A percentile compares a stretch with the other conserved stretches of the same genome.
Conservation (phyloP, 2,113 vertebrate species). For the Rhynchopsitta pachyrhyncha region DNA sequence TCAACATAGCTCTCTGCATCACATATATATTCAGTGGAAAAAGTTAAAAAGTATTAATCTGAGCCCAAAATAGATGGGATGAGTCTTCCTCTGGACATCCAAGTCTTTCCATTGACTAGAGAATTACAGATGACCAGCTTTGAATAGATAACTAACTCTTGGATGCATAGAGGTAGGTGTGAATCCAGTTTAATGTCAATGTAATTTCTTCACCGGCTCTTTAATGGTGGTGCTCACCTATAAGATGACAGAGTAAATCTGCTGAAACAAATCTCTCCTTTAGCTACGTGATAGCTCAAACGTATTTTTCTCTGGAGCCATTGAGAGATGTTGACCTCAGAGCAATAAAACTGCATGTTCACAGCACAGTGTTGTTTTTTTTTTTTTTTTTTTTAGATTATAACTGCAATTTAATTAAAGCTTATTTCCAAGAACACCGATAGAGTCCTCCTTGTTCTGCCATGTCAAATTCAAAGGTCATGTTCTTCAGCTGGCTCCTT, state of each 20-base stretch:
- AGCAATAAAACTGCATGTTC: slow-evolving; percentile 21
- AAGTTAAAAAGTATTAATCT: background rate
- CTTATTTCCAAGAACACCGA: slow-evolving; percentile 11
- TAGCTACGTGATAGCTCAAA: slow-evolving; percentile 17
- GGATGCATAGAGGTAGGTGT: rapidly evolving
- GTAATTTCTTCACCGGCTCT: background rate
- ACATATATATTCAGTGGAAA: background rate
- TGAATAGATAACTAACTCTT: background rate
- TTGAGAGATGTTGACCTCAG: background rate
- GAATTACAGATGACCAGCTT: background rate
- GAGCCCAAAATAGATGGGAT: background rate
- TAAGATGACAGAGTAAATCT: background rate
- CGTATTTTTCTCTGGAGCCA: background rate
- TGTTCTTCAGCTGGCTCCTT: background rate
- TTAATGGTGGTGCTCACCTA: background rate
- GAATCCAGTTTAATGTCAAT: background rate
- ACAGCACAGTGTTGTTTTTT: background rate
- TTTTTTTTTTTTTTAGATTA: background rate
- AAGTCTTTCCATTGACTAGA: background rate
- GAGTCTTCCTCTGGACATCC: background rate
- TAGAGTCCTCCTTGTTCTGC: background rate
- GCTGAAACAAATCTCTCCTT: background rate
- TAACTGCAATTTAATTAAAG: background rate
- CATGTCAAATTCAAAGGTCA: slow-evolving; percentile 31
- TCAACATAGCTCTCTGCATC: background rate